Evolutionary conservation across 2,888 invertebrate genomes (phyloP).

Genomic region (Dromius quadrimaculatus): DNA sequence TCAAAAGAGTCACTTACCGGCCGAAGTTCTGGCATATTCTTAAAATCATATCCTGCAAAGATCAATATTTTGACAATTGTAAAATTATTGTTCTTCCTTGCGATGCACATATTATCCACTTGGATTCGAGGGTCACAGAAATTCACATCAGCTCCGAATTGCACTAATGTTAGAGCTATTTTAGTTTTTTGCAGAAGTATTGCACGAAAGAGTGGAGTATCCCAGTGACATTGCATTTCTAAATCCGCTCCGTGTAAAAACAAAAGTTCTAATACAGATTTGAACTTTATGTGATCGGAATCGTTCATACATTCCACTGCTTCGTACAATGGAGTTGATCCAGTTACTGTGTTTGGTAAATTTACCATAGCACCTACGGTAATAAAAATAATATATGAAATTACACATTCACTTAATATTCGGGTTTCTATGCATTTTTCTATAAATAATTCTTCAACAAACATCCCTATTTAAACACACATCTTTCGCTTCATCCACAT

Average conservation of each 20-base stretch:
- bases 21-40: constrained; percentile 52
- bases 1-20: constrained; percentile 57
- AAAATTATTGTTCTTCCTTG: constrained; percentile 66
- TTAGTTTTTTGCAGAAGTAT: constrained; percentile 65
- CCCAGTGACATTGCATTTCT: constrained; percentile 58
- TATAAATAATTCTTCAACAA: too few species aligned
- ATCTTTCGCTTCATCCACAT: too few species aligned
- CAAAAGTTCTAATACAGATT: constrained; percentile 63
- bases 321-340: constrained; percentile 71
- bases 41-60: constrained; percentile 56
- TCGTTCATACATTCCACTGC: constrained; percentile 72
- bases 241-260: constrained; percentile 58
- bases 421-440: too few species aligned
- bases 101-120: constrained; percentile 71
- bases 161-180: constrained; percentile 71
- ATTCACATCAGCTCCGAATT: constrained; percentile 75
- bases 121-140: constrained; percentile 70
- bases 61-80: constrained; percentile 65
- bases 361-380: constrained; percentile 71
- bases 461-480: too few species aligned
- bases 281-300: constrained; percentile 24
- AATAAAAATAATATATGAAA: too few species aligned
- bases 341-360: constrained; percentile 62
- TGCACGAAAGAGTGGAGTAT: constrained; percentile 66
- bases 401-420: too few species aligned